These are phyloP conservation scores for Motacilla tschutschensis DNA, from an alignment of 2,113 vertebrate species.

Conservation along the genomic window DNA sequence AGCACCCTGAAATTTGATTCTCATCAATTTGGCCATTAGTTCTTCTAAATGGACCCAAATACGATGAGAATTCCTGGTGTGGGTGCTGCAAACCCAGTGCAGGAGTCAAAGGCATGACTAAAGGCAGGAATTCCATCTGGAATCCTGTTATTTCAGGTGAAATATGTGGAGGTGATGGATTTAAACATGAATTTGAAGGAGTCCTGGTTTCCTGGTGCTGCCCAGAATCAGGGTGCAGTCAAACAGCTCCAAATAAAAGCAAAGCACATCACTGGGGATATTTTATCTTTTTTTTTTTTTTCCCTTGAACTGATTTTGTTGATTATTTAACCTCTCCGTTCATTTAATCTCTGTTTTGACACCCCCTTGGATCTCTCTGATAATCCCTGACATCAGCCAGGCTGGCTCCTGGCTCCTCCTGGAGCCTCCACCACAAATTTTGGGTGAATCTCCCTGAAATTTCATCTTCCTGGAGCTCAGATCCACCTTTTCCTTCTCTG, in stretches of 20 bases:
- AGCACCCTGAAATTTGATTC: background rate
- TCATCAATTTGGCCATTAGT: background rate
- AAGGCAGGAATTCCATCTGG: background rate
- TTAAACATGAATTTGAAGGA: background rate
- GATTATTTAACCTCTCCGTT: background rate
- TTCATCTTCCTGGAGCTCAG: background rate
- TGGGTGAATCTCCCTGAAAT: fast-evolving
- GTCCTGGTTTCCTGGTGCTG: fast-evolving
- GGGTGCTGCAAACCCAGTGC: background rate
- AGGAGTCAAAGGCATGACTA: background rate
- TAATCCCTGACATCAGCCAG: fast-evolving
- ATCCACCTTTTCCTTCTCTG: background rate
- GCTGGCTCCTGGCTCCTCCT: background rate
- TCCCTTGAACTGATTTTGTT: background rate
- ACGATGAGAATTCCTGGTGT: fast-evolving
- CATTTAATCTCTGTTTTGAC: background rate
- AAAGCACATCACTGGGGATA: background rate
- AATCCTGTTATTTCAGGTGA: fast-evolving
- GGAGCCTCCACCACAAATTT: background rate
- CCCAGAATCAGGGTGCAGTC: background rate
- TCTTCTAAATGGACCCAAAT: background rate
- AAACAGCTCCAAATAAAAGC: background rate
- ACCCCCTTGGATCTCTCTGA: background rate
- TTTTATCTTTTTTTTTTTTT: fast-evolving
- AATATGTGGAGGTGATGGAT: background rate